Conservation (phyloP, 2,113 vertebrate species). For the Halcyon malimbica region DNA sequence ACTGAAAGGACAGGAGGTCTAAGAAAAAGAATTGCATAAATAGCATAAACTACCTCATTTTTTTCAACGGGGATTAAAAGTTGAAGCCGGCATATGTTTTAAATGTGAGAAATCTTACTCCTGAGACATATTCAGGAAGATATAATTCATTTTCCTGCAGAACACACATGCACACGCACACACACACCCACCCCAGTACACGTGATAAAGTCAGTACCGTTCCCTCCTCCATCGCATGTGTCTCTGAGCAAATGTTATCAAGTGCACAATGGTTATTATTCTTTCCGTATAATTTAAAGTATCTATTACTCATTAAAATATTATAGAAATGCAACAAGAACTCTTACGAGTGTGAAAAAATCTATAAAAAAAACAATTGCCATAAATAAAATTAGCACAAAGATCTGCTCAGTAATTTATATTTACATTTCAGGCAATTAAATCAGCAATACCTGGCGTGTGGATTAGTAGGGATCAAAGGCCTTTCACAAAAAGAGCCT, state of each 20-base stretch:
- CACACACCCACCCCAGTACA: background rate
- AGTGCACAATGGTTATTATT: constrained; percentile 10
- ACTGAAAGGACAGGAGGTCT: background rate
- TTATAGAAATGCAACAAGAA: background rate
- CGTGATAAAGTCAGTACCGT: background rate
- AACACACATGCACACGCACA: constrained; percentile 1
- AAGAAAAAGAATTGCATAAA: constrained; percentile 1
- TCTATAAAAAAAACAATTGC: background rate
- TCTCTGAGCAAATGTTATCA: constrained; percentile 23
- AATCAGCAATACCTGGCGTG: constrained; percentile 56
- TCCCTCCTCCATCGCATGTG: background rate
- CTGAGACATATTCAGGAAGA: constrained; percentile 51
- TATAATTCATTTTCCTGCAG: constrained; percentile 56
- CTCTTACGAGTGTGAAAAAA: background rate
- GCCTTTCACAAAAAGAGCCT: constrained; percentile 27
- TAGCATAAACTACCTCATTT: constrained; percentile 20
- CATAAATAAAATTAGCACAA: constrained; percentile 50
- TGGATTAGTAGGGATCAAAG: constrained; percentile 60
- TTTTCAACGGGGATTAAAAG: constrained; percentile 48
- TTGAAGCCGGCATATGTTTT: constrained; percentile 44
- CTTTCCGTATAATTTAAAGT: constrained; percentile 48
- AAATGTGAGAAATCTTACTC: constrained; percentile 59
- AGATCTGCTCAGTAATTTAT: constrained; percentile 51
- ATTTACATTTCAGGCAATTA: constrained; percentile 70
- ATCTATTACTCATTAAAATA: constrained; percentile 43